These are phyloP conservation scores for Pluvialis apricaria DNA, from an alignment of 2,113 vertebrate genomes.

Conservation along the genomic window DNA sequence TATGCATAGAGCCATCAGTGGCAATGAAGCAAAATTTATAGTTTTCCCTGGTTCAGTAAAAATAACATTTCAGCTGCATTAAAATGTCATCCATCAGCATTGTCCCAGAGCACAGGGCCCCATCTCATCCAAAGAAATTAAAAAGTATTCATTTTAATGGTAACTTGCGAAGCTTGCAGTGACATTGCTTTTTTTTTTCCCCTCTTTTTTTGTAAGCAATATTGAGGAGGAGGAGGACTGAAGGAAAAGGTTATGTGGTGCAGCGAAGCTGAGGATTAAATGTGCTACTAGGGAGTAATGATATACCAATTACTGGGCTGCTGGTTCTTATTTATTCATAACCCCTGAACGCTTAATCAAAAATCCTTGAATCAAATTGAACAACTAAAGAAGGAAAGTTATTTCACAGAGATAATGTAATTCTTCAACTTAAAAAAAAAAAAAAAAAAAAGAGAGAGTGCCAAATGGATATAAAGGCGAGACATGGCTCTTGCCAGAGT, in stretches of 20 bases:
- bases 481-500: background rate
- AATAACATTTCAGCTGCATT: slow-evolving; percentile 99
- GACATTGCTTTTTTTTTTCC: slow-evolving; percentile 70
- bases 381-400: slow-evolving; percentile 74
- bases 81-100: slow-evolving; percentile 99
- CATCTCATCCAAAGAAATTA: slow-evolving; percentile 89
- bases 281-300: slow-evolving; percentile 72
- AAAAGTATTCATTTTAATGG: slow-evolving; percentile 95
- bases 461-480: slow-evolving; percentile 32
- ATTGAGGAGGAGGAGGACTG: slow-evolving; percentile 48
- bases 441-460: background rate
- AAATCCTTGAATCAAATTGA: slow-evolving; percentile 74
- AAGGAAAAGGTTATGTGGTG: slow-evolving; percentile 77
- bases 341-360: slow-evolving; percentile 76
- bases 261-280: slow-evolving; percentile 72
- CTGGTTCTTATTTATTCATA: slow-evolving; percentile 77
- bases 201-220: background rate
- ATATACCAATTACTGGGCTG: slow-evolving; percentile 67
- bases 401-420: slow-evolving; percentile 65
- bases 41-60: slow-evolving; percentile 99
- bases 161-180: slow-evolving; percentile 84
- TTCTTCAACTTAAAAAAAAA: slow-evolving; percentile 16
- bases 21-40: slow-evolving; percentile 99
- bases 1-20: slow-evolving; percentile 94
- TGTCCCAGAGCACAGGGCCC: slow-evolving; percentile 84